These are phyloP conservation scores for Rhagonycha fulva DNA, from an alignment of 2,888 invertebrate genomes.

Conservation along the genomic window DNA sequence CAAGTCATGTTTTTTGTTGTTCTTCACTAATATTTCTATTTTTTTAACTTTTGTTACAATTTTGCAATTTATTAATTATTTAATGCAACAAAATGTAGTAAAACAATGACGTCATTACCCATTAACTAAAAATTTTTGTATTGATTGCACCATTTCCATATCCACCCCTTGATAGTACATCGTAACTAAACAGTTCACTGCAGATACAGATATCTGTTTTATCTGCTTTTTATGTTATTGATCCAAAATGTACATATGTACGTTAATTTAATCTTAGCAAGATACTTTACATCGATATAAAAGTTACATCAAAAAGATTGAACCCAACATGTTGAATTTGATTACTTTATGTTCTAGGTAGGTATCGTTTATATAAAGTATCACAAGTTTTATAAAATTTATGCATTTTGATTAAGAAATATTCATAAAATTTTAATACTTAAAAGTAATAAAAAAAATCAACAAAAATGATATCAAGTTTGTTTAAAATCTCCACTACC, in stretches of 20 bases:
- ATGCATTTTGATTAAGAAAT: not conserved
- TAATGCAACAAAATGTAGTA: constrained; percentile 23
- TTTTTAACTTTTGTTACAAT: constrained; percentile 9
- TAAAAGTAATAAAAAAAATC: not conserved
- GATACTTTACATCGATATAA: not conserved
- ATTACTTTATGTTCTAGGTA: not conserved
- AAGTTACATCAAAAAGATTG: not conserved
- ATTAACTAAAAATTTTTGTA: constrained; percentile 36
- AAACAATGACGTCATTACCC: constrained; percentile 38
- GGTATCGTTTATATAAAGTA: not conserved
- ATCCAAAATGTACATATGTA: not conserved
- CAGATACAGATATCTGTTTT: not conserved
- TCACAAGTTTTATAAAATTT: not conserved
- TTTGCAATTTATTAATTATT: constrained; percentile 15
- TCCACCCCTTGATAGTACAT: constrained; percentile 2
- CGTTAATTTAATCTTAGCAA: not conserved
- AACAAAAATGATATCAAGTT: not conserved
- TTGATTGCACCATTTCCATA: constrained; percentile 35
- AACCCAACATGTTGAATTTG: too few relatives aligned
- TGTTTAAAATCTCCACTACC: too few relatives aligned
- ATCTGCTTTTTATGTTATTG: not conserved
- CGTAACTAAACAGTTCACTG: not conserved
- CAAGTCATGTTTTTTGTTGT: not conserved
- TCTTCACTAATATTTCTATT: not conserved
- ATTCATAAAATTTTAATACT: not conserved